Conservation (phyloP, 2,888 invertebrate species). For the Troilus luridus region DNA sequence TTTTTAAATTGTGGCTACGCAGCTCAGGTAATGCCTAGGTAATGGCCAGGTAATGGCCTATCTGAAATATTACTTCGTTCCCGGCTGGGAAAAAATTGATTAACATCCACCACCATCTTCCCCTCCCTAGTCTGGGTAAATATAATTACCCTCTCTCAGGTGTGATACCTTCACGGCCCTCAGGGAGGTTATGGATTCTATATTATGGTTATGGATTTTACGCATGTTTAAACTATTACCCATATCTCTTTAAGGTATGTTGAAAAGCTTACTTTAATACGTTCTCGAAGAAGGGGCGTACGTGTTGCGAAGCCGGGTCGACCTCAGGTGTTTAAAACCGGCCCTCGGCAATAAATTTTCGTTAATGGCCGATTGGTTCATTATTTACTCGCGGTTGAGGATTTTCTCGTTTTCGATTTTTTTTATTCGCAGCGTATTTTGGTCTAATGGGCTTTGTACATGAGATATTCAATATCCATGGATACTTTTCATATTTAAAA, state of each 20-base stretch:
- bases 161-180: neutral
- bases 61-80: constrained; percentile 38
- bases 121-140: neutral
- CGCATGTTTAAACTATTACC: neutral
- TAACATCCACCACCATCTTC: constrained; percentile 31
- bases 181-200: neutral
- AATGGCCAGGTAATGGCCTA: constrained; percentile 33
- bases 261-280: neutral
- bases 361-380: constrained; percentile 31
- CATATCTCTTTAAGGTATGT: neutral
- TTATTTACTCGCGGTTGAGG: neutral
- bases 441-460: neutral
- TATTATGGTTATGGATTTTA: neutral
- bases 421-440: neutral
- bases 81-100: constrained; percentile 32
- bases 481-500: neutral
- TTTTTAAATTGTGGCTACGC: constrained; percentile 41
- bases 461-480: neutral
- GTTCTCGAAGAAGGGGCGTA: neutral
- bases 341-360: neutral
- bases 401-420: neutral
- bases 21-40: neutral
- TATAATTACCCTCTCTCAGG: neutral
- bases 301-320: neutral
- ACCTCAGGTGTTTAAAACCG: neutral